These are phyloP conservation scores for Trematomus bernacchii DNA, from an alignment of 2,797 vertebrate species.

Conservation along the genomic window DNA sequence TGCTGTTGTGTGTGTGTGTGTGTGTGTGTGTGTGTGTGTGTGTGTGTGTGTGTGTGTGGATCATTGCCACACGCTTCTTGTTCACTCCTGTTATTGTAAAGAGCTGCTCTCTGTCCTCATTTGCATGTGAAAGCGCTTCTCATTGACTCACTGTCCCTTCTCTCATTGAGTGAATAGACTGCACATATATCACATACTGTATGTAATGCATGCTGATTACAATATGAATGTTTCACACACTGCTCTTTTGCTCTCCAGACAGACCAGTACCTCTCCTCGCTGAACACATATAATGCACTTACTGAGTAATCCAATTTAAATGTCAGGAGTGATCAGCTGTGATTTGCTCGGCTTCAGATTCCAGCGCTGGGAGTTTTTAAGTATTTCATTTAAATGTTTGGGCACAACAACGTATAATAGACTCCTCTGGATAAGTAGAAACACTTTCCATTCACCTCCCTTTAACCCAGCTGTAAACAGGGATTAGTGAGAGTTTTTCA, in stretches of 20 bases:
- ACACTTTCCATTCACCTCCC: slow-evolving; percentile 53
- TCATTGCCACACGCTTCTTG: slow-evolving; percentile 24
- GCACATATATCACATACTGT: background rate
- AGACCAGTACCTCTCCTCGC: slow-evolving; percentile 9
- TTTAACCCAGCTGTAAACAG: slow-evolving; percentile 62
- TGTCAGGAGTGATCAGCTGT: slow-evolving; percentile 31
- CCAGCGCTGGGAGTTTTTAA: background rate
- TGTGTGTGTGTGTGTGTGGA: slow-evolving; percentile 14
- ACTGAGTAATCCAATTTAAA: slow-evolving; percentile 54
- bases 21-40: slow-evolving; percentile 9
- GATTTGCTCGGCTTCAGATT: slow-evolving; percentile 33
- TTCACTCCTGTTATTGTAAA: slow-evolving; percentile 33
- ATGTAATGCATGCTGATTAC: slow-evolving; percentile 19
- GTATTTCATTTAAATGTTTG: slow-evolving; percentile 12
- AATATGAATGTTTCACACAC: slow-evolving; percentile 32
- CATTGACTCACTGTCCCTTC: slow-evolving; percentile 28
- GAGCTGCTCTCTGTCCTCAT: slow-evolving; percentile 43
- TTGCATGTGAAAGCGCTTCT: slow-evolving; percentile 52
- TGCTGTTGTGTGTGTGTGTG: slow-evolving; percentile 20
- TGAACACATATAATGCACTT: slow-evolving; percentile 41
- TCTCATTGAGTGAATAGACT: background rate
- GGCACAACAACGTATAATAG: background rate
- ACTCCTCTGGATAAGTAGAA: slow-evolving; percentile 36
- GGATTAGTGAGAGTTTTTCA: slow-evolving; percentile 57
- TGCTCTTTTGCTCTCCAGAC: background rate